Percentiles rank a stretch among this genome's conserved stretches.
phyloP scores from a whole-genome alignment of 2,113 vertebrate species.

The Arenaria interpres region DNA sequence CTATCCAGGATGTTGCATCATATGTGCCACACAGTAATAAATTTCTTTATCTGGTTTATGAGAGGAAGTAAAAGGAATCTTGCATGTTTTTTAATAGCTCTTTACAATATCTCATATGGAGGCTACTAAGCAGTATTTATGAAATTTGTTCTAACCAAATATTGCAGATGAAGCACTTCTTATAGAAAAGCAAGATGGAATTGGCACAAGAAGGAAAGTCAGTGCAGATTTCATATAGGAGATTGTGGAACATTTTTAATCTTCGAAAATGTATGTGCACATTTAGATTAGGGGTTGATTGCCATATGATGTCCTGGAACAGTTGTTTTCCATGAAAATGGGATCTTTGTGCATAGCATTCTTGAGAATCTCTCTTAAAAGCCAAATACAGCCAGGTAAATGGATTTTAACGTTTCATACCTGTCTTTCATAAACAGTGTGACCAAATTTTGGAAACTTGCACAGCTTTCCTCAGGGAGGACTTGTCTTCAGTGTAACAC shows the following conservation, averaged over 20 bases:
- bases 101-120: background rate
- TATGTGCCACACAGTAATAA: background rate
- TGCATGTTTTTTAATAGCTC: background rate
- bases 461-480: background rate
- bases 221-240: background rate
- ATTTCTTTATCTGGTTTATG: background rate
- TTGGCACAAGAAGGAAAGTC: background rate
- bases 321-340: background rate
- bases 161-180: background rate
- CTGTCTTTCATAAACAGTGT: background rate
- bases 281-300: background rate
- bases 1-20: background rate
- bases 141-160: background rate
- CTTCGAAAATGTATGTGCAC: background rate
- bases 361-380: background rate
- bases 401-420: background rate
- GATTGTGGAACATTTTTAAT: background rate
- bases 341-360: background rate
- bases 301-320: background rate
- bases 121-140: background rate
- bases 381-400: background rate
- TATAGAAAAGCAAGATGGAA: background rate
- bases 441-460: background rate
- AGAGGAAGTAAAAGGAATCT: background rate
- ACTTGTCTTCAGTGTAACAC: background rate